Conservation (phyloP, 1,140 invertebrate species). For the Drosophila littoralis region DNA sequence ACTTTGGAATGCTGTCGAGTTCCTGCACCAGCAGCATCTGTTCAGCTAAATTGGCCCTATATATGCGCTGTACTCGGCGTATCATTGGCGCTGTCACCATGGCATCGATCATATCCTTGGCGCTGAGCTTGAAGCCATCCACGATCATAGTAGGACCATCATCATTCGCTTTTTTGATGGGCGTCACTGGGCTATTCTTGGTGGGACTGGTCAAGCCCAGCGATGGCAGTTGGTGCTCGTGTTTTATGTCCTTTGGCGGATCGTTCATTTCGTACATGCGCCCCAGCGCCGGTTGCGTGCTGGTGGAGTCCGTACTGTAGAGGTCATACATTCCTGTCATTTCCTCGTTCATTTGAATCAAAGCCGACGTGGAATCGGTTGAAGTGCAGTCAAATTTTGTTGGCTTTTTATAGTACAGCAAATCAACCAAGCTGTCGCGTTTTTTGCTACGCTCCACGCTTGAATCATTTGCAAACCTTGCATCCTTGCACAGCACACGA, state of each 20-base stretch:
- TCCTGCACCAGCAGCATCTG: neutral
- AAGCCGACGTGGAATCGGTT: no score
- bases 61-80: slow-evolving; percentile 7
- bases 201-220: neutral
- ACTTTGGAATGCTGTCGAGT: neutral
- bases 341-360: neutral
- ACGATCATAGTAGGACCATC: neutral
- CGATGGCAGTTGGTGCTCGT: neutral
- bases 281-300: fast-evolving
- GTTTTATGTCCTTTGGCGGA: neutral
- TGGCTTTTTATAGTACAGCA: no score
- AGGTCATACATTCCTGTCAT: neutral
- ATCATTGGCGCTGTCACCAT: neutral
- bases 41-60: neutral
- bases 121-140: neutral
- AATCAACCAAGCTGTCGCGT: no score
- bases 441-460: no score
- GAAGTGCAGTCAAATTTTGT: no score
- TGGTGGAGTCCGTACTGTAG: neutral
- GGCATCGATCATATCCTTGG: neutral
- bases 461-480: no score
- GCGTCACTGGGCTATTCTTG: neutral
- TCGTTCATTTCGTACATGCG: neutral
- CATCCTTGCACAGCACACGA: no score
- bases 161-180: no score